Evolutionary conservation across 1,140 invertebrate species (phyloP).

Genomic region (Sycobia sp.): DNA sequence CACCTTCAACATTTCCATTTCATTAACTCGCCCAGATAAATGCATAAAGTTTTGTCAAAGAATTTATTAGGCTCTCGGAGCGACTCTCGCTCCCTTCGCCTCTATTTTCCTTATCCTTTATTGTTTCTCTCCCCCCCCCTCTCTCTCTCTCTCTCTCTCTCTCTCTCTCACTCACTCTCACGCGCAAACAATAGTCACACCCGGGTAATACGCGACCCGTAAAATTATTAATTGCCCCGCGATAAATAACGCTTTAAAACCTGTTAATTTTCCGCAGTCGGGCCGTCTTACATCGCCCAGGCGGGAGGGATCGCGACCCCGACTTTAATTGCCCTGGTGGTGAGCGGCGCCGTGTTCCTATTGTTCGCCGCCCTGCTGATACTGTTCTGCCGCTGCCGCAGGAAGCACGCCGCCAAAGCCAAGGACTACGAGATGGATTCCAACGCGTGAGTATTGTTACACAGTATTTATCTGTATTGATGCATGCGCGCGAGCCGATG

Average conservation of each 20-base stretch:
- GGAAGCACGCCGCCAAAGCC: slow-evolving; percentile 81
- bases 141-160: background rate
- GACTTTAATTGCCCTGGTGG: slow-evolving; percentile 79
- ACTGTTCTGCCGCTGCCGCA: slow-evolving; percentile 85
- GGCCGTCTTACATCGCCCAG: slow-evolving; percentile 78
- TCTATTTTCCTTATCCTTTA: background rate
- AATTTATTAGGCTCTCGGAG: slow-evolving; percentile 9
- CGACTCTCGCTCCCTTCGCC: background rate
- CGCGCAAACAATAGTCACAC: too few species aligned
- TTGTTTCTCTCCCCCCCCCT: background rate
- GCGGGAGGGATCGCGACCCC: slow-evolving; percentile 76
- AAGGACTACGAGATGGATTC: slow-evolving; percentile 92
- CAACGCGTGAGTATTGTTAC: slow-evolving; percentile 61
- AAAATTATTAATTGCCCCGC: slow-evolving; percentile 20
- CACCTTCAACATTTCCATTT: slow-evolving; percentile 10
- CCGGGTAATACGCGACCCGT: background rate
- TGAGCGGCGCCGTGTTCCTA: slow-evolving; percentile 80
- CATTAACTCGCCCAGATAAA: slow-evolving; percentile 11
- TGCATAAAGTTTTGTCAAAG: slow-evolving; percentile 14
- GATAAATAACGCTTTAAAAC: too few species aligned
- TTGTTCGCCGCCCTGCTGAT: slow-evolving; percentile 77
- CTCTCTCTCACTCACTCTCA: background rate
- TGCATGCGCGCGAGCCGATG: too few species aligned
- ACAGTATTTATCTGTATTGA: too few species aligned
- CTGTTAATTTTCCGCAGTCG: slow-evolving; percentile 76